phyloP scores from a whole-genome alignment of 2,888 invertebrate genomes.

The Philereme transversata region DNA sequence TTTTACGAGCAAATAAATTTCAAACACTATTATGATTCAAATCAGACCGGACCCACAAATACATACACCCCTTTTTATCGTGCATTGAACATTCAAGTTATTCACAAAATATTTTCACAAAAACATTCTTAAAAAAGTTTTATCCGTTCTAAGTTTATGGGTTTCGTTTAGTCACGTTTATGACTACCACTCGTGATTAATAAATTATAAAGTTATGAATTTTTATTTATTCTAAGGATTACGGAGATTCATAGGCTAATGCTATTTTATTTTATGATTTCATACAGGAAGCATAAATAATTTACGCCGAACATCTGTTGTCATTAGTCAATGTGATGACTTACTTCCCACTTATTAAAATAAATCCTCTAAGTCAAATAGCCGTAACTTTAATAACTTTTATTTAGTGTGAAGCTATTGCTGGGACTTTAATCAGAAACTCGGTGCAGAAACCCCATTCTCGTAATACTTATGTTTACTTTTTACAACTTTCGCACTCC shows the following conservation, averaged over 20 bases:
- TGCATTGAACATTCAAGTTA: constrained; percentile 58
- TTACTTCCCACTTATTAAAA: constrained; percentile 46
- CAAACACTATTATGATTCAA: constrained; percentile 83
- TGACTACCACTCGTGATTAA: constrained; percentile 60
- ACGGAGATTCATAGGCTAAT: constrained; percentile 55
- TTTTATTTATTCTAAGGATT: constrained; percentile 65
- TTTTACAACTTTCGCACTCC: no score
- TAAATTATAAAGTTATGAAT: constrained; percentile 68
- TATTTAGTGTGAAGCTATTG: constrained; percentile 9
- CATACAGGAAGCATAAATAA: constrained; percentile 53
- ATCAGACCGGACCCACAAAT: constrained; percentile 73
- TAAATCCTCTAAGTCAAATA: constrained; percentile 37
- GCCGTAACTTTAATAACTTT: constrained; percentile 17
- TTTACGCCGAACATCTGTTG: constrained; percentile 58
- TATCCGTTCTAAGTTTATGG: constrained; percentile 48
- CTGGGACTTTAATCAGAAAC: not conserved
- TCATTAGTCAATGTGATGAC: constrained; percentile 59
- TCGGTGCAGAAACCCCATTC: no score
- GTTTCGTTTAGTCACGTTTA: constrained; percentile 66
- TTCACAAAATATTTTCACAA: constrained; percentile 72
- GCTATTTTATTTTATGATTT: constrained; percentile 58
- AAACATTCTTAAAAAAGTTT: constrained; percentile 52
- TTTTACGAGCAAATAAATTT: constrained; percentile 83
- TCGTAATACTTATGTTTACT: no score
- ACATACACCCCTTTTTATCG: constrained; percentile 74